phyloP scores from a whole-genome alignment of 2,113 vertebrate genomes.

The Panthera uncia region DNA sequence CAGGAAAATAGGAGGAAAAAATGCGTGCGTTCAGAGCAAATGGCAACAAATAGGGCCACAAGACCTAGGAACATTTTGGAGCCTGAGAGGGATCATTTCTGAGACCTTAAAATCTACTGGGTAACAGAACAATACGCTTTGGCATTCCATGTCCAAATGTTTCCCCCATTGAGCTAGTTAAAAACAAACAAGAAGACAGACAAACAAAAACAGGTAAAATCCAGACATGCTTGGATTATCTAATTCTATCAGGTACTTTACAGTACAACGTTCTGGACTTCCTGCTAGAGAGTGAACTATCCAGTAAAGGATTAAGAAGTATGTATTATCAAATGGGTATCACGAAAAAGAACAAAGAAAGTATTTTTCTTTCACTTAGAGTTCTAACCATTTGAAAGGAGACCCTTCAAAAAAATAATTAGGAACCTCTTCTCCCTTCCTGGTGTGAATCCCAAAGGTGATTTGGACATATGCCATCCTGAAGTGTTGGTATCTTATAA shows the following conservation, averaged over 20 bases:
- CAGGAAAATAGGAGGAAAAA: background rate
- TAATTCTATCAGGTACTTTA: background rate
- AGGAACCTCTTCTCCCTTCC: background rate
- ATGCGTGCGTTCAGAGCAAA: background rate
- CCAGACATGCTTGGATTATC: background rate
- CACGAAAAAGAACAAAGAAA: background rate
- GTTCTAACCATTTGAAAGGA: background rate
- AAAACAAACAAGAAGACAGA: background rate
- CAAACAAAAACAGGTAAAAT: background rate
- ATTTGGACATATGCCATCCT: background rate
- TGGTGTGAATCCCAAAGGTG: background rate
- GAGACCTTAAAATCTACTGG: background rate
- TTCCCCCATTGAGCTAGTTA: background rate
- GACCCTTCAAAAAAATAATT: background rate
- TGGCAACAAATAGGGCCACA: background rate
- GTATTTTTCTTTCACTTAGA: background rate
- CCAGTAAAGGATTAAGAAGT: background rate
- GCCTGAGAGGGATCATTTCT: background rate
- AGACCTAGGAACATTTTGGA: background rate
- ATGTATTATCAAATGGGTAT: background rate
- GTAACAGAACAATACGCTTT: background rate
- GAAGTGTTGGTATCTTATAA: background rate
- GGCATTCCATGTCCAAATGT: background rate
- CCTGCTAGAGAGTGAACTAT: background rate
- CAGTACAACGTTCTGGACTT: background rate